These are phyloP conservation scores for Calameuta filiformis DNA, from an alignment of 2,888 invertebrate genomes.

Conservation along the genomic window DNA sequence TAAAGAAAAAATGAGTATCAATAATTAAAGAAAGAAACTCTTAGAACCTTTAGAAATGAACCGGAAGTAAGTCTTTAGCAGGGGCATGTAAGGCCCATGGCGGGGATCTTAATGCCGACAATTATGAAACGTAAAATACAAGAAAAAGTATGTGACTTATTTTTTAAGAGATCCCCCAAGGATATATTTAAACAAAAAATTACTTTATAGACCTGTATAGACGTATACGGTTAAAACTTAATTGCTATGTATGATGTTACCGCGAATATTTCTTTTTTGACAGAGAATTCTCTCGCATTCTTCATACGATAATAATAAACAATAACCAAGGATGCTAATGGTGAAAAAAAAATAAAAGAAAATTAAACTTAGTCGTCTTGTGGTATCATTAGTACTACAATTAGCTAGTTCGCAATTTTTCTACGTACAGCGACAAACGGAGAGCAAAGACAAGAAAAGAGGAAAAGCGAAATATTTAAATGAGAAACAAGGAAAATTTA, in stretches of 20 bases:
- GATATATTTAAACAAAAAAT: constrained; percentile 37
- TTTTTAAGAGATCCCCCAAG: constrained; percentile 46
- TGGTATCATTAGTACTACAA: constrained; percentile 33
- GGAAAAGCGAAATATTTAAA: constrained; percentile 25
- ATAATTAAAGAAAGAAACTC: constrained; percentile 18
- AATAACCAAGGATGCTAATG: no score
- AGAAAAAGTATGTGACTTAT: constrained; percentile 33
- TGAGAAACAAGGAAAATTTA: no score
- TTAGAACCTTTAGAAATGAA: constrained; percentile 10
- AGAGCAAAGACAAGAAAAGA: constrained; percentile 31
- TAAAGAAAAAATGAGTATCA: no score
- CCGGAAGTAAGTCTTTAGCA: background rate
- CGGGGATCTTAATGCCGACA: constrained; percentile 6
- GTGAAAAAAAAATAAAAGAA: no score
- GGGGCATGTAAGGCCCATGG: background rate
- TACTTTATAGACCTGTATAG: constrained; percentile 12
- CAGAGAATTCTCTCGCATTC: constrained; percentile 1
- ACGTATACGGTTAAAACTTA: constrained; percentile 27
- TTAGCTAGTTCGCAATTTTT: constrained; percentile 22
- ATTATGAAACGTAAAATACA: background rate
- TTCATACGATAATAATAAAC: no score
- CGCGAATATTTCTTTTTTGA: constrained; percentile 18
- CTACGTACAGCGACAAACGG: constrained; percentile 25
- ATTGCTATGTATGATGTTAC: constrained; percentile 24
- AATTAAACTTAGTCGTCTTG: constrained; percentile 20